Evolutionary conservation across 2,797 vertebrate genomes (phyloP), one percentile per base, ranked within the genome.

Genomic region (Rhinogobio ventralis): DNA sequence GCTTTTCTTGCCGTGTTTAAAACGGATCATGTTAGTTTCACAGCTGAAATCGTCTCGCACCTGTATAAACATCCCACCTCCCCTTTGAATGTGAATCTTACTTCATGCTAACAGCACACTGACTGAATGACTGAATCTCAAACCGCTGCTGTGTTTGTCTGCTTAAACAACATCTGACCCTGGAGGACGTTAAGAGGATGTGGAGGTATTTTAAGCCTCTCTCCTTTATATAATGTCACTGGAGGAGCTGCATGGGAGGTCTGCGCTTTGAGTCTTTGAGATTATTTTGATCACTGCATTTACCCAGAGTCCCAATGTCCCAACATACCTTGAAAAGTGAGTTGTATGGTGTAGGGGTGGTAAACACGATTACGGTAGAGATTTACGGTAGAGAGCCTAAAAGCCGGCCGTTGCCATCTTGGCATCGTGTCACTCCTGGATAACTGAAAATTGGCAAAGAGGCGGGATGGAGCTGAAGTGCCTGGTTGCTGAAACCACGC

Each of bases 41-140:
- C 51, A 46, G 82, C 64, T 36, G 75, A 84, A 69, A 79, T 72
- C 39, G 1, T 71, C 53, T 25, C 9, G 51, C 82, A 84, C 49
- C 83, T 84, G 66, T 67, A 4, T 71, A 78, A 84, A 84, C 82
- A 68, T 66, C 33, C 62, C 67, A 14, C 45, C 49, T 39, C 13
- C 60, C n/a, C 49, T 53, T 49, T 51, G 23, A 51, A 75, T 75
- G 71, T 7, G 80, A 72, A 30, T 66, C 46, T 76, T 53, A 67
- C 57, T 75, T 39, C 14, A 74, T 46, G 81, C 20, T 51, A 64
- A 66, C 77, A 77, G 60, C 30, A 25, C 33, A 10, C 46, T n/a
- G 33, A 45, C 82, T 69, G 49, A 77, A 13, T 15, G 57, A 75
- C 55, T 67, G 81, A 72, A 81, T 60, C 67, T 81, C 66, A 57